Conservation (phyloP, 2,888 invertebrate genomes). For the Scelioninae gen. 2 region DNA sequence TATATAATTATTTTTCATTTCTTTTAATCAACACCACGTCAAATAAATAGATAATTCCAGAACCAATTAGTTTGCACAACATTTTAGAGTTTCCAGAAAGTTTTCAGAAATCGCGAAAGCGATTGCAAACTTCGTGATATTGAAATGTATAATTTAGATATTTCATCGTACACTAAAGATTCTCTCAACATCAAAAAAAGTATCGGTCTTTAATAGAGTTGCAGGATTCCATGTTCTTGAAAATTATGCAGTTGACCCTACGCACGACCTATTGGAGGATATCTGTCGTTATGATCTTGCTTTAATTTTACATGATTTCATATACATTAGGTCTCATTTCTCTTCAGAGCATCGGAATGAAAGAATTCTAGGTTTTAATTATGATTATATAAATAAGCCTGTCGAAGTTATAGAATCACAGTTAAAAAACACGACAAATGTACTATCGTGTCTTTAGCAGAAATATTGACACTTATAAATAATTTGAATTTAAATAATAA, state of each 20-base stretch:
- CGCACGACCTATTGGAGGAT: conserved; percentile 46
- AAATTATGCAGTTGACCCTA: no score
- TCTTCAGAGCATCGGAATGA: conserved; percentile 37
- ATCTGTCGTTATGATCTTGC: conserved; percentile 34
- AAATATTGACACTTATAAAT: conserved; percentile 49
- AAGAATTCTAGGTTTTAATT: conserved; percentile 28
- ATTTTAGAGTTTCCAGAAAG: no score
- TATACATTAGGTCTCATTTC: conserved; percentile 36
- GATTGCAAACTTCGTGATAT: conserved; percentile 11
- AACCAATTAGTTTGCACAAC: conserved; percentile 34
- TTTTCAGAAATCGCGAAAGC: no score
- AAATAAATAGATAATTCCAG: no score
- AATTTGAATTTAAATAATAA: conserved; percentile 56
- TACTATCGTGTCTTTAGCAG: conserved; percentile 52
- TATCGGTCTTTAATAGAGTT: no score
- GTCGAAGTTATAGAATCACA: conserved; percentile 36
- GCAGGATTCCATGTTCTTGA: no score
- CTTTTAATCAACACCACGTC: no score
- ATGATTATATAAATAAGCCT: conserved; percentile 35
- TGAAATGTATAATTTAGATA: conserved; percentile 32
- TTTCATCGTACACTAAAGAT: no score
- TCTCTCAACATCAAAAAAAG: no score
- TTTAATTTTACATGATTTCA: conserved; percentile 27
- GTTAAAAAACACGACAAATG: conserved; percentile 36
- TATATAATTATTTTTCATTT: conserved; percentile 19